Base-by-base conservation (phyloP, 1,140 invertebrate species). In the Cyclina sinensis region DNA sequence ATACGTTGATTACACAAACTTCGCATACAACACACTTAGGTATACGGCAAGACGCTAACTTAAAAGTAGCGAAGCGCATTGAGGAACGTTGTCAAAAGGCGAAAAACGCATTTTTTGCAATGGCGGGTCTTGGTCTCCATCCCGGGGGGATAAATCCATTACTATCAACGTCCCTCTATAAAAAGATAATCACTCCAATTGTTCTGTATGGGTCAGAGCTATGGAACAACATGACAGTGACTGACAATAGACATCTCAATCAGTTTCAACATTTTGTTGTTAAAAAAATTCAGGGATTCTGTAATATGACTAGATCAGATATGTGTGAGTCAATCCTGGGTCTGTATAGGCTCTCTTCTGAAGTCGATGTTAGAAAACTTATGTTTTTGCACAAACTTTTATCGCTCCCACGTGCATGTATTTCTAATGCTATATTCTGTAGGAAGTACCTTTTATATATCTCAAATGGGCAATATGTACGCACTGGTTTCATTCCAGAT, bases 291-390 rank as follows among this genome's bases (percentile, higher is more conserved):
- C 81, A 84, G 32, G 35, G 65, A 3, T 48, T 86, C 9, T 48
- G 7, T 12, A 76, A 18, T 18, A 12, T 5, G 5, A 85, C 68
- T 18, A 27, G 82, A 32, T 85, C 82, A 37, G 82, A 85, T 51
- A 86, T 86, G 51, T 54, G 68, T 43, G 83, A 86, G 65, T 57
- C 21, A 24, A 86, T 86, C 51, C 4, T 76, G 24, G 83, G 83
- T 0, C 37, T 86, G 3, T 27, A 21, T 27, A 16, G 16, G 30
- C 21, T 86, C 0, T 14, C 27, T 0, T n/a, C 18, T 14, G 68
- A 74, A 39, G 39, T 76, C n/a, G 83, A 86, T 57, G 76, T 43
- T 43, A 21, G 73, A 27, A 74, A 86, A 43, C 39, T 74, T 7
- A 18, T 86, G 27, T 86, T 86, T 70, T 27, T 86, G 21, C 54